Evolutionary conservation across 2,113 vertebrate species (phyloP).

Genomic region (Silurus glanis): DNA sequence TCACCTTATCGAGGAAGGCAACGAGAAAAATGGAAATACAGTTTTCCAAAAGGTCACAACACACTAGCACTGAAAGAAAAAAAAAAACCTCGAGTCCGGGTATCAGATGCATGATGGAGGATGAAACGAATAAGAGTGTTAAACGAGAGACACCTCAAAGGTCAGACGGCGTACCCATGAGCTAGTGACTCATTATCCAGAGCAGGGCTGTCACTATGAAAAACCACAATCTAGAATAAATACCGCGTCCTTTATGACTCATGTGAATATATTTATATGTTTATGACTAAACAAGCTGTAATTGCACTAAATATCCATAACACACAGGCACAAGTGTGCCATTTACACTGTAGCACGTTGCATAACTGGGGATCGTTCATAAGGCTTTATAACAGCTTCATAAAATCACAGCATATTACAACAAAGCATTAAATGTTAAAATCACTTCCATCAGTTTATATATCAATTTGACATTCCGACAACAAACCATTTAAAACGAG

Average conservation of each 20-base stretch:
- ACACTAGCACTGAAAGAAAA: constrained; percentile 8
- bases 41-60: constrained; percentile 60
- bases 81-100: background rate
- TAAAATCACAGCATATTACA: background rate
- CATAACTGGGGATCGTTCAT: background rate
- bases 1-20: constrained; percentile 2
- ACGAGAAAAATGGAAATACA: constrained; percentile 52
- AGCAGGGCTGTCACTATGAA: background rate
- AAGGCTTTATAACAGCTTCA: background rate
- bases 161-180: constrained; percentile 35
- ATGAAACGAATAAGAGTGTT: constrained; percentile 49
- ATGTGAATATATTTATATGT: background rate
- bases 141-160: constrained; percentile 34
- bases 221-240: background rate
- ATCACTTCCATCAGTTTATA: background rate
- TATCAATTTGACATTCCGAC: background rate
- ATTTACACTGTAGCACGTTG: background rate
- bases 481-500: background rate
- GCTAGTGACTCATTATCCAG: background rate
- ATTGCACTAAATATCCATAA: background rate
- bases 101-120: constrained; percentile 27
- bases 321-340: background rate
- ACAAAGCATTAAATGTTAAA: background rate
- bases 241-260: background rate
- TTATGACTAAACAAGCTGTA: background rate